Conservation (phyloP, 2,888 invertebrate species). For the Seladonia tumulorum region DNA sequence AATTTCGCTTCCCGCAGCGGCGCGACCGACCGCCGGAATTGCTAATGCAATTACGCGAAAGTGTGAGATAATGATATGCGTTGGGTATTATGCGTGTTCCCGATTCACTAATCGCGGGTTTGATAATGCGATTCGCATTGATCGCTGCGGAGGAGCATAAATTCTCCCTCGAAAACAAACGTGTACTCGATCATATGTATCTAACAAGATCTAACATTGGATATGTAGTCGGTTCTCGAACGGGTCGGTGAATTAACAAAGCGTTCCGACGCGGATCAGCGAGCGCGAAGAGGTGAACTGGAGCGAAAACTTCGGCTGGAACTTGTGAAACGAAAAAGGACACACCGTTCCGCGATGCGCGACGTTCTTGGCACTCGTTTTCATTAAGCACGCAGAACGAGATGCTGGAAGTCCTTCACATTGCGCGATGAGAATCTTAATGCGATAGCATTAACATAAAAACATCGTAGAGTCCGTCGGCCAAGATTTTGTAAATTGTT, state of each 20-base stretch:
- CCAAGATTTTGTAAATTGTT: slow-evolving; percentile 62
- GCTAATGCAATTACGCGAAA: slow-evolving; percentile 34
- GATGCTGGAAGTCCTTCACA: slow-evolving; percentile 46
- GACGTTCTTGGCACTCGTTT: slow-evolving; percentile 26
- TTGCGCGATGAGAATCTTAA: slow-evolving; percentile 53
- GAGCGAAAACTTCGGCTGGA: not conserved
- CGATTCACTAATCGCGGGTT: slow-evolving; percentile 16
- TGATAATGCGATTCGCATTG: slow-evolving; percentile 12
- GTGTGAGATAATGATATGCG: slow-evolving; percentile 32
- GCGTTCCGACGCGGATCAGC: not conserved
- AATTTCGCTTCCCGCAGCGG: not conserved
- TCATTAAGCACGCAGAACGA: slow-evolving; percentile 43
- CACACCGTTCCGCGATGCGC: not conserved
- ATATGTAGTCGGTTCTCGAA: not conserved
- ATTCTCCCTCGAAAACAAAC: slow-evolving; percentile 4
- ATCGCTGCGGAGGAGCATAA: slow-evolving; percentile 1
- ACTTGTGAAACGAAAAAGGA: slow-evolving; percentile 1
- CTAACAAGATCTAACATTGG: not conserved
- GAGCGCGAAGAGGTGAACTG: not conserved
- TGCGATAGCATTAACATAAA: slow-evolving; percentile 55
- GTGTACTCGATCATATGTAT: not conserved
- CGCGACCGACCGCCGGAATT: not conserved
- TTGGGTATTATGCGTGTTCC: slow-evolving; percentile 25
- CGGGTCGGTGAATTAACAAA: not conserved
- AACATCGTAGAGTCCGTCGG: slow-evolving; percentile 37